Evolutionary conservation across 2,888 invertebrate species (phyloP), one percentile per base, ranked within the genome.

Genomic region (Dynastes grantii): DNA sequence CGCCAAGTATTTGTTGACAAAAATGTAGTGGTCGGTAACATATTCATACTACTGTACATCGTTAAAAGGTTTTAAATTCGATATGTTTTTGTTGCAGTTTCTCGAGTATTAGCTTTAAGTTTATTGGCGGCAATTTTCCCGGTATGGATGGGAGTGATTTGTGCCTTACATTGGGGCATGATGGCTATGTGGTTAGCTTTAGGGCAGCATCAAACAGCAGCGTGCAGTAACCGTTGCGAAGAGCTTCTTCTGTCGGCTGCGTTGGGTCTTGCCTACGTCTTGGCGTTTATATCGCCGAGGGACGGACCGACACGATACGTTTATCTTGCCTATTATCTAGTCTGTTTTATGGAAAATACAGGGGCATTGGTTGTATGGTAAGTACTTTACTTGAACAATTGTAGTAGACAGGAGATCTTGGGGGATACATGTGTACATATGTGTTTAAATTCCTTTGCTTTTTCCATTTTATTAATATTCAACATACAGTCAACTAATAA

Each of bases 251-350:
- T 92, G 70, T 91, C 91, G 78, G 86, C 90, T 71, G 90, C 92
- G 51, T 87, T 92, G 79, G 92, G 92, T 2, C 88, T 91, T 80
- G 91, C 92, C 1, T 92, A 92, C 85, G 89, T 92, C 29, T 89
- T 92, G 82, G 91, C 91, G 65, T 92, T 91, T 85, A 89, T 92
- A 80, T 92, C 92, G 80, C 90, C 92, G 4, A 87, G 91, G 80
- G 92, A 92, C 84, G 92, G 92, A 51, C 91, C 91, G 51, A 92
- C 92, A 2, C 87, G 92, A 78, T 89, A 90, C 81, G 85, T 89
- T n/a, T 90, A 90, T 81, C 81, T 90, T 45, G 89, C 88, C 13
- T 90, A 90, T 83, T 90, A 90, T 83, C 85, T 89, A 76, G 89
- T 90, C 6, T 90, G 89, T 83, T 89, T 90, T 81, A 89, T 90